A percentile compares a stretch with the other conserved stretches of the same genome.
These are phyloP conservation scores for Ashinkailepas kermadecensis DNA, from an alignment of 2,888 invertebrate species.

Conservation along the genomic window DNA sequence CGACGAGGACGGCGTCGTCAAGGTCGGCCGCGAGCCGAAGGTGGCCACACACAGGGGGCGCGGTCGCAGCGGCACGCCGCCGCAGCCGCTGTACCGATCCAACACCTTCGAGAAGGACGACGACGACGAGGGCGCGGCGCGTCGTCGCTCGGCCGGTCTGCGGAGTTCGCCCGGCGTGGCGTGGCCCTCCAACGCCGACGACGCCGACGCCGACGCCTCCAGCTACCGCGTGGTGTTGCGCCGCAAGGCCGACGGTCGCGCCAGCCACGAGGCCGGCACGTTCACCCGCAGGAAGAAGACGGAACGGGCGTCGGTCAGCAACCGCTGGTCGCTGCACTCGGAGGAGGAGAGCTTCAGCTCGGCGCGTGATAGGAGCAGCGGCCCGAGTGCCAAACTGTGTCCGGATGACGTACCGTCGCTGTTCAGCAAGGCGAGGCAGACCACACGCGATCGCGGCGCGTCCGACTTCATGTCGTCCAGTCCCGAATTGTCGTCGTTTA, in stretches of 20 bases:
- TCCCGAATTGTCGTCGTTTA: background rate
- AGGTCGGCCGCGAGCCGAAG: background rate
- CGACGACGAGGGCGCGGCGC: background rate
- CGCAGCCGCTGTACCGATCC: background rate
- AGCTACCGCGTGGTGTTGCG: background rate
- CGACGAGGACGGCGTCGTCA: background rate
- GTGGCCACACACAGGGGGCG: background rate
- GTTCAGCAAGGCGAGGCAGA: background rate
- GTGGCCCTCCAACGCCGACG: background rate
- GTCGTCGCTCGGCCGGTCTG: too few relatives aligned
- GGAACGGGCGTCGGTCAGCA: background rate
- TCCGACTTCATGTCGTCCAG: background rate
- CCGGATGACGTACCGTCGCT: background rate
- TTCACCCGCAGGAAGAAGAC: background rate
- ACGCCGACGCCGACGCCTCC: background rate
- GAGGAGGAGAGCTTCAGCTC: background rate
- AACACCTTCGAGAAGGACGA: conserved; percentile 7
- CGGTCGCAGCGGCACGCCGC: background rate
- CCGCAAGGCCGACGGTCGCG: background rate
- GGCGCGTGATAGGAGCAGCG: background rate
- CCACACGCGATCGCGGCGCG: background rate
- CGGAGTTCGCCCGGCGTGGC: background rate
- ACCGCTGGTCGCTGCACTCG: background rate
- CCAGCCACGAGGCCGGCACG: background rate
- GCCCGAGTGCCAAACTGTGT: background rate